Evolutionary conservation across 2,888 invertebrate species (phyloP), one percentile per base, ranked within the genome.

Genomic region (Caenorhabditis becei): DNA sequence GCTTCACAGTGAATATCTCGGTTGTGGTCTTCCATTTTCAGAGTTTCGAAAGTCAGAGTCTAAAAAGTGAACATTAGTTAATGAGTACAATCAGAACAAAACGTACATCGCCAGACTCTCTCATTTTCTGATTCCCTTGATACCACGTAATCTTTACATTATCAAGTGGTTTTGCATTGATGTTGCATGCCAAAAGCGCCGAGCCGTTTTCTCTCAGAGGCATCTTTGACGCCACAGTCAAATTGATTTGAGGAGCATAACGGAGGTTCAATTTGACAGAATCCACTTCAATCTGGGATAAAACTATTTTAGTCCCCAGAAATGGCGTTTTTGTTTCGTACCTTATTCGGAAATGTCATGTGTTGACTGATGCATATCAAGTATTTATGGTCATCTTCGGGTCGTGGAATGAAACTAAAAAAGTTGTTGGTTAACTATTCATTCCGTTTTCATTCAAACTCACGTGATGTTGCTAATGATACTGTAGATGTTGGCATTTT

Each of bases 131-230:
- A 18, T 83, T 79, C 16, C 83, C 88, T 26, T 80, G 67, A 41
- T 79, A 86, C 89, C 89, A 89, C 2, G 59, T 71, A 58, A 89
- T 87, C 53, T 82, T 74, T 44, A 89, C 66, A 74, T 86, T 84
- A 26, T 85, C 86, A n/a, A 82, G 37, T 2, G 90, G 90, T 71
- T 90, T 87, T 11, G 90, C 89, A 62, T 89, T 87, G n/a, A 88
- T 86, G 35, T 83, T 80, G 80, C 90, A 90, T 5, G 85, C 84
- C 44, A 90, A 75, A 20, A 88, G 79, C 24, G 88, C 90, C 5
- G 85, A 83, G 8, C 86, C 89, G 35, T 88, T 88, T 70, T 91
- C 90, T 53, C 84, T 71, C n/a, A 86, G 49, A n/a, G 80, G 81
- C 26, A 80, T 71, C 58, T 77, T 77, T 0, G 83, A 85, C 8